phyloP scores from a whole-genome alignment of 2,797 vertebrate genomes.

The Botia almorhae region DNA sequence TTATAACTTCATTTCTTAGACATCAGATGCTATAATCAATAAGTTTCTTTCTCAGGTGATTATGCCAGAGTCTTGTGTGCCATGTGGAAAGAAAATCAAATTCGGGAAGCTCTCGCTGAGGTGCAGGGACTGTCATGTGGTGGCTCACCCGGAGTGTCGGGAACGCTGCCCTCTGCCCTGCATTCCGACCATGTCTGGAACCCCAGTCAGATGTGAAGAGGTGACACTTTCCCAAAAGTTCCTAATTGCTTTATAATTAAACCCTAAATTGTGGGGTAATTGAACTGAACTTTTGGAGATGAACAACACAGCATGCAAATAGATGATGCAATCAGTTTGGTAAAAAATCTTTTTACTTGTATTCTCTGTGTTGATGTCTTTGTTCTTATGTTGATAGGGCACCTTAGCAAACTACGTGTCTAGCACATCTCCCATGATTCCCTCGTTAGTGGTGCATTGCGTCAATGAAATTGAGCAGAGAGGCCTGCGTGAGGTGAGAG shows the following conservation, averaged over 20 bases:
- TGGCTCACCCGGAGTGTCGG: constrained; percentile 91
- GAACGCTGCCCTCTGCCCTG: constrained; percentile 95
- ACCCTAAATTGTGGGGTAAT: no score
- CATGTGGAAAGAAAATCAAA: constrained; percentile 95
- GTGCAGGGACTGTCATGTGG: constrained; percentile 92
- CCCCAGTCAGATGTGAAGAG: constrained; percentile 88
- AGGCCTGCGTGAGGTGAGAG: constrained; percentile 89
- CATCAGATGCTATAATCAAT: not conserved
- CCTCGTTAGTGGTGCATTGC: constrained; percentile 91
- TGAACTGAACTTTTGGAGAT: no score
- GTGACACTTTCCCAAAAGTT: constrained; percentile 64
- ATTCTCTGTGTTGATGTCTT: not conserved
- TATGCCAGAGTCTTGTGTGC: constrained; percentile 94
- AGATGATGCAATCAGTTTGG: no score
- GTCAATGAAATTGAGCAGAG: constrained; percentile 95
- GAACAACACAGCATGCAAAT: no score
- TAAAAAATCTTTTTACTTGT: no score
- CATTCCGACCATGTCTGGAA: constrained; percentile 85
- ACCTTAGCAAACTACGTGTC: constrained; percentile 89
- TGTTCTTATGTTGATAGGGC: constrained; percentile 75
- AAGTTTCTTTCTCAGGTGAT: constrained; percentile 83
- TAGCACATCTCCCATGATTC: constrained; percentile 91
- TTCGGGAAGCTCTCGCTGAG: constrained; percentile 95
- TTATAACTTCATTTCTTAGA: not conserved
- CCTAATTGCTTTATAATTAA: no score